Evolutionary conservation across 2,888 invertebrate genomes (phyloP).

Genomic region (Myopa tessellatipennis): DNA sequence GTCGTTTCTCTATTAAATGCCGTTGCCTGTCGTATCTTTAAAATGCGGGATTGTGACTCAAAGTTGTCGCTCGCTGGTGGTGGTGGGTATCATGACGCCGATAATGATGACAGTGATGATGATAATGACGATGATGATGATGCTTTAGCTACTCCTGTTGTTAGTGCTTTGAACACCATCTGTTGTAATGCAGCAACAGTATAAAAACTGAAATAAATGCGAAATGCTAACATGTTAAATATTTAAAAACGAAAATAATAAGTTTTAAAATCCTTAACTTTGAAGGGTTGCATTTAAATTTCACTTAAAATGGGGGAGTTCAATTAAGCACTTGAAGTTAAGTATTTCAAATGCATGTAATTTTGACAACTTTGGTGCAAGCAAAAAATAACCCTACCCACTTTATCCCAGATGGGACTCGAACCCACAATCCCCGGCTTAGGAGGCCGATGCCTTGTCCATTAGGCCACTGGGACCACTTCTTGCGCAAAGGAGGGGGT

Average conservation of each 20-base stretch:
- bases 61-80: conserved; percentile 1
- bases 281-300: too few species aligned
- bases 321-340: too few species aligned
- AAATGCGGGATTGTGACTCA: conserved; percentile 14
- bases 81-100: not conserved
- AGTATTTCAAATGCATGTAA: too few species aligned
- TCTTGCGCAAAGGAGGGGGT: too few species aligned
- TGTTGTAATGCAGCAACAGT: not conserved
- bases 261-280: too few species aligned
- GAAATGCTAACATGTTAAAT: not conserved
- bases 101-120: not conserved
- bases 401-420: conserved; percentile 73
- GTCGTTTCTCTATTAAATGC: conserved; percentile 4
- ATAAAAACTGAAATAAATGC: not conserved
- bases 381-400: not conserved
- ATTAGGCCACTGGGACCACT: conserved; percentile 51
- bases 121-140: not conserved
- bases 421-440: conserved; percentile 60
- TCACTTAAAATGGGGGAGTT: too few species aligned
- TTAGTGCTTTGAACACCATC: conserved; percentile 8
- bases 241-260: not conserved
- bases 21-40: not conserved
- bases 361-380: not conserved
- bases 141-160: not conserved
- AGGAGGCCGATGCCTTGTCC: conserved; percentile 60